Evolutionary conservation across 2,888 invertebrate genomes (phyloP).

Genomic region (Agrotis segetum): DNA sequence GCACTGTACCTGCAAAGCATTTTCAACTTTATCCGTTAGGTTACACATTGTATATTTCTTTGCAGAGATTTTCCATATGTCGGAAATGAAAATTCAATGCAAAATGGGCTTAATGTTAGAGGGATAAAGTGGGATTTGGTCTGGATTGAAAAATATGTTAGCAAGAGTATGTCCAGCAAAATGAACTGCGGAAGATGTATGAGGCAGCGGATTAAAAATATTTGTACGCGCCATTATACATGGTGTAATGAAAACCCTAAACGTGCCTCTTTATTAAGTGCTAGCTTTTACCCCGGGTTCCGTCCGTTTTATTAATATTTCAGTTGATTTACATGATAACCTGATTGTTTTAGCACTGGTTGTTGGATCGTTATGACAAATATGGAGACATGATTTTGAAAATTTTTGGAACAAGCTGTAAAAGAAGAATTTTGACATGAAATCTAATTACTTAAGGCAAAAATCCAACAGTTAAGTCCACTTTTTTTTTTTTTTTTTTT

Average conservation of each 20-base stretch:
- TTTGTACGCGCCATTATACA: conserved; percentile 91
- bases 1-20: conserved; percentile 42
- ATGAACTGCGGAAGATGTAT: conserved; percentile 90
- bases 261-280: conserved; percentile 88
- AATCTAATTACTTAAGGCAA: background rate
- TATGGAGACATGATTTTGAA: background rate
- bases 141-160: conserved; percentile 67
- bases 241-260: conserved; percentile 88
- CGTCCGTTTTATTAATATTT: conserved; percentile 49
- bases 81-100: conserved; percentile 13
- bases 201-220: conserved; percentile 90
- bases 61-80: conserved; percentile 19
- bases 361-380: conserved; percentile 14
- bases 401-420: no score
- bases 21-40: conserved; percentile 33
- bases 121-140: conserved; percentile 66
- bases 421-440: background rate
- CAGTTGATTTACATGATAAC: conserved; percentile 25
- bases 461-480: background rate
- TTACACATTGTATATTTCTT: conserved; percentile 51
- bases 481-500: no score
- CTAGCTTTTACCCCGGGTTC: conserved; percentile 61
- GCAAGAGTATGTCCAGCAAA: conserved; percentile 84
- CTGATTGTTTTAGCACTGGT: conserved; percentile 15
- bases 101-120: conserved; percentile 54